A percentile compares a stretch with the other conserved stretches of the same genome.
Evolutionary conservation across 2,888 invertebrate genomes (phyloP).

Genomic region (Sepiola atlantica): DNA sequence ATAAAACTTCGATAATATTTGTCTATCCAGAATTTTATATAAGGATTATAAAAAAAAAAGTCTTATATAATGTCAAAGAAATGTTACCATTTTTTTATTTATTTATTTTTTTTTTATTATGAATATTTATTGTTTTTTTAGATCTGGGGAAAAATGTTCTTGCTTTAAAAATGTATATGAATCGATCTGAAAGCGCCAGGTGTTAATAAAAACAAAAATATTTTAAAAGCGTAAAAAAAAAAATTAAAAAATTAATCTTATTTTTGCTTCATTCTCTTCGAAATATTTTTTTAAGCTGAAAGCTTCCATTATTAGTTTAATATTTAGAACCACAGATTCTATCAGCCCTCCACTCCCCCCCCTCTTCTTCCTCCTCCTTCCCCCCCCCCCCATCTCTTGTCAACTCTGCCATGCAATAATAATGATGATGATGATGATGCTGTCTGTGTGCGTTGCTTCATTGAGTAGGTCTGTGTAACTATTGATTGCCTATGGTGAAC

Average conservation of each 20-base stretch:
- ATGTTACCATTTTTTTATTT: background rate
- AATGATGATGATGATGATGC: background rate
- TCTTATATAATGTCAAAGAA: too few species aligned
- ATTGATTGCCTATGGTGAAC: background rate
- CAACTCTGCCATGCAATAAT: background rate
- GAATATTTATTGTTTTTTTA: background rate
- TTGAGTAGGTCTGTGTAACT: constrained; percentile 32
- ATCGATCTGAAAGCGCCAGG: too few species aligned
- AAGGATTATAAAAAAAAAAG: too few species aligned
- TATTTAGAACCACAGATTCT: background rate
- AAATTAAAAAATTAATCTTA: background rate
- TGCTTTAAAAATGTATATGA: too few species aligned
- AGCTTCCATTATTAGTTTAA: constrained; percentile 14
- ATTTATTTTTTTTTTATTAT: too few species aligned
- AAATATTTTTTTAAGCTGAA: background rate
- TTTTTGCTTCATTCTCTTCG: background rate
- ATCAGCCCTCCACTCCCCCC: background rate
- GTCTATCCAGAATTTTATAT: too few species aligned
- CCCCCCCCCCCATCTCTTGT: background rate
- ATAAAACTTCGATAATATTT: too few species aligned
- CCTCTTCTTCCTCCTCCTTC: background rate
- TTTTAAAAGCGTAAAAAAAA: background rate
- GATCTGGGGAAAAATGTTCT: too few species aligned
- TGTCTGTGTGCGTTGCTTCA: background rate
- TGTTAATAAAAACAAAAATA: too few species aligned